Percentiles rank a stretch among this genome's conserved stretches.
Evolutionary conservation across 1,140 invertebrate species (phyloP).

Genomic region (Drosophila equinoxialis): DNA sequence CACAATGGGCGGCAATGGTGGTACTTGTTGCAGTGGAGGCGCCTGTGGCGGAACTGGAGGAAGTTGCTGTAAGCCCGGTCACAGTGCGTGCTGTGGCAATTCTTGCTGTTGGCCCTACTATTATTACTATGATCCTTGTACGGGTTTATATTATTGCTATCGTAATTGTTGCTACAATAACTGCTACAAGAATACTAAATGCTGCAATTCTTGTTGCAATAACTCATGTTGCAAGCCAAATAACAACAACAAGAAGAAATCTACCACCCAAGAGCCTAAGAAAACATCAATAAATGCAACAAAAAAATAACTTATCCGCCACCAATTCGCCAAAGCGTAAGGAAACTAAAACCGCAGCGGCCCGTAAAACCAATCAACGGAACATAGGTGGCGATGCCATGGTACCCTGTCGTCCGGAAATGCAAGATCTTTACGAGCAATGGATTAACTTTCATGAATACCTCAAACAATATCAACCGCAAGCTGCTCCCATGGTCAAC

Average conservation of each 20-base stretch:
- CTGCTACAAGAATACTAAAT: background rate
- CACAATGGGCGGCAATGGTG: background rate
- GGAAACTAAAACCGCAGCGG: background rate
- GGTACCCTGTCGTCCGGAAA: background rate
- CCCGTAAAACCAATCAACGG: background rate
- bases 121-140: slow-evolving; percentile 46
- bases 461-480: background rate
- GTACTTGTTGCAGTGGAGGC: background rate
- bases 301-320: background rate
- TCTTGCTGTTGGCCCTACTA: slow-evolving; percentile 17
- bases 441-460: slow-evolving; percentile 28
- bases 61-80: background rate
- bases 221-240: background rate
- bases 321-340: background rate
- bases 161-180: slow-evolving; percentile 17
- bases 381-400: slow-evolving; percentile 7
- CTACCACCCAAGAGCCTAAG: too few relatives aligned
- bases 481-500: background rate
- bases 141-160: slow-evolving; percentile 42
- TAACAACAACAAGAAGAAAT: too few relatives aligned
- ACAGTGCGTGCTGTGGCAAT: background rate
- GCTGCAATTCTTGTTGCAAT: slow-evolving; percentile 18
- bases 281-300: too few relatives aligned
- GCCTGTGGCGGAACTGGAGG: background rate
- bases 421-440: slow-evolving; percentile 13